These are phyloP conservation scores for Athetis lepigone DNA, from an alignment of 2,888 invertebrate species.

Conservation along the genomic window DNA sequence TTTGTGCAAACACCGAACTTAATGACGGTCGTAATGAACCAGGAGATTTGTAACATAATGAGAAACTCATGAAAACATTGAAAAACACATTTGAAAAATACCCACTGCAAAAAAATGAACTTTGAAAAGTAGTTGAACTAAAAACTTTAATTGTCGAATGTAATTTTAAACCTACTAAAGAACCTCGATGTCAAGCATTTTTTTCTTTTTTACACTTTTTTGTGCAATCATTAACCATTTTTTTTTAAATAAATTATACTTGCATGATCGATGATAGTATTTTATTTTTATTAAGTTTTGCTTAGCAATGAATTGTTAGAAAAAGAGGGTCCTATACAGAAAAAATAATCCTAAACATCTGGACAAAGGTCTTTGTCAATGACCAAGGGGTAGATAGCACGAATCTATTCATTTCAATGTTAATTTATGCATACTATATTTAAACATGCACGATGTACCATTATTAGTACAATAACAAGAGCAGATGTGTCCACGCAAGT, in stretches of 20 bases:
- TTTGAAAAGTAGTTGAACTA: slow-evolving; percentile 15
- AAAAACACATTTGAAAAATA: background rate
- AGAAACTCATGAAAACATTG: slow-evolving; percentile 15
- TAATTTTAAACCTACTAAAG: background rate
- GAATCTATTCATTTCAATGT: slow-evolving; percentile 30
- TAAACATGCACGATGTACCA: slow-evolving; percentile 41
- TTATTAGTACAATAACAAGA: slow-evolving; percentile 30
- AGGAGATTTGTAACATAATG: slow-evolving; percentile 30
- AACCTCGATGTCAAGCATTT: background rate
- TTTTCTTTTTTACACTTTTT: background rate
- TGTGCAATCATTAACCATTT: background rate
- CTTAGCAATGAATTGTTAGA: background rate
- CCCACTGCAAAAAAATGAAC: slow-evolving; percentile 4
- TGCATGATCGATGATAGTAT: background rate
- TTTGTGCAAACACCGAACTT: slow-evolving; percentile 51
- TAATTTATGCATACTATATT: slow-evolving; percentile 55
- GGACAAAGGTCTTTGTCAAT: slow-evolving; percentile 45
- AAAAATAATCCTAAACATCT: slow-evolving; percentile 40
- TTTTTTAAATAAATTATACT: background rate
- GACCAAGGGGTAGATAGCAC: slow-evolving; percentile 47
- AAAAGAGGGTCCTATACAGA: slow-evolving; percentile 26
- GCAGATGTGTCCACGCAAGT: slow-evolving; percentile 63
- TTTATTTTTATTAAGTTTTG: background rate
- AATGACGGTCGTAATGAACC: slow-evolving; percentile 47
- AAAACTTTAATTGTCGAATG: slow-evolving; percentile 13